Evolutionary conservation across 2,113 vertebrate genomes (phyloP).

Genomic region (Corydoras maculifer): DNA sequence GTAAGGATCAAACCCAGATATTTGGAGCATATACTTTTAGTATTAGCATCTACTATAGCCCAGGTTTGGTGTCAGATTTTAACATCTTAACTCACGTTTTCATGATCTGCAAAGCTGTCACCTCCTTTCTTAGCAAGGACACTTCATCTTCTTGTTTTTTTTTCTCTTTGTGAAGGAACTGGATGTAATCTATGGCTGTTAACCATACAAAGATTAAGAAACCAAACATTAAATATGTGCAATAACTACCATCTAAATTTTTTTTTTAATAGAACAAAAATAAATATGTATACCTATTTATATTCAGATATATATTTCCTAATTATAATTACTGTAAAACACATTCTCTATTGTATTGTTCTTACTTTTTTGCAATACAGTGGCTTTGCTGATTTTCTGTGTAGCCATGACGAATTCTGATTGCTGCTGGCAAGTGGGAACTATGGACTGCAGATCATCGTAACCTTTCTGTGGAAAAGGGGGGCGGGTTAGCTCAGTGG

Average conservation of each 20-base stretch:
- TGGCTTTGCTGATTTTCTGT: constrained; percentile 96
- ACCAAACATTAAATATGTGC: background rate
- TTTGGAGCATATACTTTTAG: too few species aligned
- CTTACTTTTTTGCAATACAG: constrained; percentile 94
- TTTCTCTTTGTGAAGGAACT: constrained; percentile 98
- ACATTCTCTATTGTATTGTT: background rate
- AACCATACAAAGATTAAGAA: constrained; percentile 15
- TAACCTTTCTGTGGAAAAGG: constrained; percentile 84
- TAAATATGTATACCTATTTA: too few species aligned
- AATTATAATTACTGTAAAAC: too few species aligned
- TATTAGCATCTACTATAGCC: too few species aligned
- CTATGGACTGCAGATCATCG: constrained; percentile 89
- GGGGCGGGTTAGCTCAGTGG: too few species aligned
- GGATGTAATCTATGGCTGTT: constrained; percentile 95
- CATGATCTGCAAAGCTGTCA: constrained; percentile 96
- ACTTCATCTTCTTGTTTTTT: constrained; percentile 98
- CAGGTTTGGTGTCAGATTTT: too few species aligned
- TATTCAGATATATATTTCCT: too few species aligned
- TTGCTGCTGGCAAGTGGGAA: constrained; percentile 95
- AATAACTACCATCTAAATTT: too few species aligned
- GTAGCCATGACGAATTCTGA: constrained; percentile 81
- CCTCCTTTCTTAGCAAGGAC: constrained; percentile 86
- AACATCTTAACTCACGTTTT: constrained; percentile 79
- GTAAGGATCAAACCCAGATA: too few species aligned
- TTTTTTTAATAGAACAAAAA: too few species aligned